These are phyloP conservation scores for Pseudonaja textilis DNA, from an alignment of 2,113 vertebrate genomes.

Conservation along the genomic window DNA sequence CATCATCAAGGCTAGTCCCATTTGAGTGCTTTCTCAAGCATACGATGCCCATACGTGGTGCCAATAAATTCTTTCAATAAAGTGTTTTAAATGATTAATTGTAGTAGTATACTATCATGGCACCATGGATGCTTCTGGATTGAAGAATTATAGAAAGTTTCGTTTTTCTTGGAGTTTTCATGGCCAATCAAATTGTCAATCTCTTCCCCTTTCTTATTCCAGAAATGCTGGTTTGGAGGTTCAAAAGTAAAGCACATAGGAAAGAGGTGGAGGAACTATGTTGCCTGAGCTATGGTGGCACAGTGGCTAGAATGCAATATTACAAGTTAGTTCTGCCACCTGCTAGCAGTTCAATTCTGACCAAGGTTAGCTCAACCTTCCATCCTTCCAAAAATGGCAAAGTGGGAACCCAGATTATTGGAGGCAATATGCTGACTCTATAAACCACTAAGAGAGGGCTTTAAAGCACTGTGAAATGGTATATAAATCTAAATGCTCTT, in stretches of 20 bases:
- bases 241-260: not conserved
- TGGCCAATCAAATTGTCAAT: fast-evolving
- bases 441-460: not conserved
- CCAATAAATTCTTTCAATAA: too few species aligned
- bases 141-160: not conserved
- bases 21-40: too few species aligned
- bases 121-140: not conserved
- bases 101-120: not conserved
- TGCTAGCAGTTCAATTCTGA: not conserved
- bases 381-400: not conserved
- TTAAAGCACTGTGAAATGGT: not conserved
- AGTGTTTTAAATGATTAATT: too few species aligned
- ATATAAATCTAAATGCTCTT: not conserved
- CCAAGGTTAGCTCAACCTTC: not conserved
- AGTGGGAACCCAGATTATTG: not conserved
- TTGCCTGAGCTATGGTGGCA: too few species aligned
- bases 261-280: not conserved
- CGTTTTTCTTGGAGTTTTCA: fast-evolving
- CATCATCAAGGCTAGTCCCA: too few species aligned
- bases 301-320: not conserved
- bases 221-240: fast-evolving
- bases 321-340: not conserved
- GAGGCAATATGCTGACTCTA: not conserved
- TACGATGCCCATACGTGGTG: too few species aligned
- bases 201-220: fast-evolving